Base-by-base conservation (phyloP, 2,888 invertebrate species). In the Hirtodrosophila alboralis region DNA sequence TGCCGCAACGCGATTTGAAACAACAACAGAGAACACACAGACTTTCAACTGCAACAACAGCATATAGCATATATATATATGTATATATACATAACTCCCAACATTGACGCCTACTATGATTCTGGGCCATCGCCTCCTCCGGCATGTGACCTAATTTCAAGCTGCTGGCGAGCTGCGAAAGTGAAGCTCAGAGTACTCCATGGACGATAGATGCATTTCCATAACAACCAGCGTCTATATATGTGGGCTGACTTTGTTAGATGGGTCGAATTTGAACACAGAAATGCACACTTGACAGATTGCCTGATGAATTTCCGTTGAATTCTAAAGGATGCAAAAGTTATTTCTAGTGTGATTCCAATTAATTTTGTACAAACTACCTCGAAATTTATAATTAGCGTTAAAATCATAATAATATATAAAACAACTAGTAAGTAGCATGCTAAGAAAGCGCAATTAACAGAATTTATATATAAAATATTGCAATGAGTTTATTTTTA, bases 131-230 rank as follows among this genome's bases (percentile, higher is more conserved):
- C 31, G 16, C 10, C 44, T 21, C 34, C 73, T 34, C 37, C 36
- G 36, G 21, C 59, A 54, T 67, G 62, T 78, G 77, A 78, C 77
- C 77, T 81, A 78, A 86, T 78, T 78, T 72, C 14, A n/a, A n/a
- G n/a, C n/a, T n/a, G 68, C 43, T 30, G 43, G 54, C 37, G 52
- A 57, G 40, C 52, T 80, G 84, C 67, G 73, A 79, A 86, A 84
- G 72, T 83, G 76, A 74, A 65, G 80, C 61, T 52, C 37, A 28
- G 34, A 41, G n/a, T n/a, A 52, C 44, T 44, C 36, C 31, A 30
- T n/a, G 26, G 27, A 33, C 18, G 23, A 30, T 16, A 28, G 16
- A 13, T 47, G 34, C 48, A 36, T 43, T 21, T 23, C 8, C 48
- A 31, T 36, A 10, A 41, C 21, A 31, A 33, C 44, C 18, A 14